Conservation (phyloP, 2,113 vertebrate genomes). For the Vidua chalybeata region DNA sequence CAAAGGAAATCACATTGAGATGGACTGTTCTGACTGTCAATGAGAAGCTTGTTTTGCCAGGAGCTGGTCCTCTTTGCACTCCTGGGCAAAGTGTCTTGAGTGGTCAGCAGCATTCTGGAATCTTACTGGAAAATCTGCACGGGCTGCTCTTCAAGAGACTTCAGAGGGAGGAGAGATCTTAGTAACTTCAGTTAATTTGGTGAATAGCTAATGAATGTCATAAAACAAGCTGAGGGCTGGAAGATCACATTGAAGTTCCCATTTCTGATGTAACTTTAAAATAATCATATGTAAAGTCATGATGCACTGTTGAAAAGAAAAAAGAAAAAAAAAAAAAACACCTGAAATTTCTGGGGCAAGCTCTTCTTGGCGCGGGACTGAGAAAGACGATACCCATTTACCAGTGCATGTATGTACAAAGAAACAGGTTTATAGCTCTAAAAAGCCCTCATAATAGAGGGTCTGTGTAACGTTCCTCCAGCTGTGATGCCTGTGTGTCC, state of each 20-base stretch:
- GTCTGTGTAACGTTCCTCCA: background rate
- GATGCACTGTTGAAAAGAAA: rapidly evolving
- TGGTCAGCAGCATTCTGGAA: background rate
- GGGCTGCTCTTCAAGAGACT: background rate
- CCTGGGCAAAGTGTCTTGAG: background rate
- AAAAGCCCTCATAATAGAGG: rapidly evolving
- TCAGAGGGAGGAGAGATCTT: background rate
- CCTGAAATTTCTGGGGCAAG: background rate
- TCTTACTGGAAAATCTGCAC: background rate
- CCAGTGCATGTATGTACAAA: rapidly evolving
- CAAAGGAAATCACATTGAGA: background rate
- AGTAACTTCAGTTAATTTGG: background rate
- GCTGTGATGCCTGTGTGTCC: rapidly evolving
- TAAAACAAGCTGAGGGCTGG: background rate
- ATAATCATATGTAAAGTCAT: background rate
- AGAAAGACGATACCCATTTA: background rate
- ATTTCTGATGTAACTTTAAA: background rate
- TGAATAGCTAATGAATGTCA: background rate
- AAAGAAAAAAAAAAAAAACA: too few species aligned
- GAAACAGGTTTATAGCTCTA: background rate
- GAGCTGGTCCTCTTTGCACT: background rate
- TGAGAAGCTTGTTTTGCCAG: background rate
- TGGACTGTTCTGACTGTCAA: background rate
- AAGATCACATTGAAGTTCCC: background rate
- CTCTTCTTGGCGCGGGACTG: background rate